Conservation (phyloP, 2,113 vertebrate genomes). For the Tragelaphus strepsiceros region DNA sequence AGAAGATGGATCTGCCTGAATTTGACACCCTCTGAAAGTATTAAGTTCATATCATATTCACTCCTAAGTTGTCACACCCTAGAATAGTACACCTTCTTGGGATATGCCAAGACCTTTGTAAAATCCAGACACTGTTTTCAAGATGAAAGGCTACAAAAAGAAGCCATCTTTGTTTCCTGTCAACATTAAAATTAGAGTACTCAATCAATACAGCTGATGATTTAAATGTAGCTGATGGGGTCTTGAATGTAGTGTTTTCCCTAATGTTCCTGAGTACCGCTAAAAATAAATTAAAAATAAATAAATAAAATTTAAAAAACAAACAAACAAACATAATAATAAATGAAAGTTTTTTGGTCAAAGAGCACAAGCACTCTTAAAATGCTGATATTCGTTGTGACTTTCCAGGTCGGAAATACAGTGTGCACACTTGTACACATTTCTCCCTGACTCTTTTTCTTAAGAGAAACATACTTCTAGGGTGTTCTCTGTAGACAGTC, state of each 20-base stretch:
- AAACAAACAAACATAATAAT: background rate
- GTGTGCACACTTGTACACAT: background rate
- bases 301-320: background rate
- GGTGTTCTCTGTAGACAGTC: background rate
- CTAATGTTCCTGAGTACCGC: background rate
- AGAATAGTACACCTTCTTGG: background rate
- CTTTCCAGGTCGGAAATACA: background rate
- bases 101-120: background rate
- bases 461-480: background rate
- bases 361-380: background rate
- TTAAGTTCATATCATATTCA: background rate
- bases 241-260: background rate
- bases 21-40: background rate
- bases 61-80: background rate
- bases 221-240: background rate
- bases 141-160: background rate
- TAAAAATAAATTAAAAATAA: background rate
- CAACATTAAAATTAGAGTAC: background rate
- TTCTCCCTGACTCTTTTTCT: background rate
- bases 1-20: background rate
- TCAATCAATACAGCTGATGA: background rate
- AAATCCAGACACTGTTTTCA: background rate
- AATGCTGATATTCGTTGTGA: background rate
- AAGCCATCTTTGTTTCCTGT: background rate
- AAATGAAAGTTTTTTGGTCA: background rate